Evolutionary conservation across 1,140 invertebrate genomes (phyloP).

Genomic region (Holotrichia oblita): DNA sequence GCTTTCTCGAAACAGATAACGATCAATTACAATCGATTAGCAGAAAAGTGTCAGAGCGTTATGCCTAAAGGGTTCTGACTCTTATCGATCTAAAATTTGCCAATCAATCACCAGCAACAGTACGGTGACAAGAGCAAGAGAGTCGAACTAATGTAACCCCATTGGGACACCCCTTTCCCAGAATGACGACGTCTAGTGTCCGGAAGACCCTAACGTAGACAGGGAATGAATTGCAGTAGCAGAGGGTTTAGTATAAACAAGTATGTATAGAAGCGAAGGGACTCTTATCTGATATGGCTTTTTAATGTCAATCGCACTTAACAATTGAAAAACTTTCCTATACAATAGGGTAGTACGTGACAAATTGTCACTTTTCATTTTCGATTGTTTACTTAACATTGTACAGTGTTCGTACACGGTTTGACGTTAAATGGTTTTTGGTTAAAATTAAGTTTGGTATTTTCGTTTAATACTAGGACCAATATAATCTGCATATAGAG

Average conservation of each 20-base stretch:
- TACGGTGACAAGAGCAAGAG: conserved; percentile 29
- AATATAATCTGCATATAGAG: too few relatives aligned
- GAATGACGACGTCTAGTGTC: background rate
- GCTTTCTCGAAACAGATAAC: background rate
- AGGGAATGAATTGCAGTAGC: conserved; percentile 1
- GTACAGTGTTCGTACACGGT: background rate
- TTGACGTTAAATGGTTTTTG: background rate
- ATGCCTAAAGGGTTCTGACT: background rate
- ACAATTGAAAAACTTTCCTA: conserved; percentile 5
- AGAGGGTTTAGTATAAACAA: conserved; percentile 23
- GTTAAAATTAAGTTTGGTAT: too few relatives aligned
- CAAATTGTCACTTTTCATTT: background rate
- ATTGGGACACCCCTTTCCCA: conserved; percentile 20
- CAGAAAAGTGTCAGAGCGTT: background rate
- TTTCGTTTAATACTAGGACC: too few relatives aligned
- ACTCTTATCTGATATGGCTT: conserved; percentile 27
- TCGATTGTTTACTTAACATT: background rate
- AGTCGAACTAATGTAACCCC: conserved; percentile 30
- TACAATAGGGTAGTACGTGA: conserved; percentile 14
- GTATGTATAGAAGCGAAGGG: background rate
- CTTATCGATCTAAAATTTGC: conserved; percentile 28
- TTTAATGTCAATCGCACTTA: conserved; percentile 28
- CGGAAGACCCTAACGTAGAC: conserved; percentile 22
- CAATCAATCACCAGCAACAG: conserved; percentile 22
- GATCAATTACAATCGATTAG: conserved; percentile 29